Base-by-base conservation (phyloP, 2,113 vertebrate genomes). In the Coptodon rendalli region DNA sequence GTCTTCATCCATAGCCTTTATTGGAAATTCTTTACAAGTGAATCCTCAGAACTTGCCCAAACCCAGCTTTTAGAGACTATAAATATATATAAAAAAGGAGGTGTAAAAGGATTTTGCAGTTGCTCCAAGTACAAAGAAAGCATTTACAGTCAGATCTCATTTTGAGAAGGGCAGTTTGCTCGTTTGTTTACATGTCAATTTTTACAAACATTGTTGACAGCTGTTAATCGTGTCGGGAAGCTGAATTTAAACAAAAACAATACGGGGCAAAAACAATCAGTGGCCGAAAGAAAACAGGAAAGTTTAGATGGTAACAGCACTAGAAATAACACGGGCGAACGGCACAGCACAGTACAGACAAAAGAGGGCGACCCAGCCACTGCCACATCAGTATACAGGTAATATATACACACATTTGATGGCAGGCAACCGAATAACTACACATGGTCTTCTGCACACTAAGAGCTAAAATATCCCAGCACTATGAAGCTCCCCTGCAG, bases 11-110 rank as follows among this genome's bases (percentile, higher is more conserved):
- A 88, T 90, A 86, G 84, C 89, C 89, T 96, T 96, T 95, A 94
- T 94, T 94, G 87, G 85, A 92, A 93, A 93, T 93, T 91, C 87
- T 93, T 93, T 94, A 96, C 91, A 93, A 56, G 84, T 86, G 89
- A 94, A 83, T 89, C 87, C 82, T 94, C 80, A 40, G 27, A 87
- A 80, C 87, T 85, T 83, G 79, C 86, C 88, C 71, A 82, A 89
- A 89, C 88, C 89, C 91, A 91, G 76, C 80, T 93, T 66, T 22
- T 66, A 92, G 89, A 94, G 89, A 94, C 94, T 95, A 95, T 94
- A 94, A 94, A 95, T 95, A 96, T 94, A 94, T 94, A 90, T 94
- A 91, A 90, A 94, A 92, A 91, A 87, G 31, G 40, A 86, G 84
- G 89, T 94, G 94, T 93, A 92, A 95, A 94, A 94, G 91, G 86